Conservation (phyloP, 2,888 invertebrate species). For the Eilema caniola region DNA sequence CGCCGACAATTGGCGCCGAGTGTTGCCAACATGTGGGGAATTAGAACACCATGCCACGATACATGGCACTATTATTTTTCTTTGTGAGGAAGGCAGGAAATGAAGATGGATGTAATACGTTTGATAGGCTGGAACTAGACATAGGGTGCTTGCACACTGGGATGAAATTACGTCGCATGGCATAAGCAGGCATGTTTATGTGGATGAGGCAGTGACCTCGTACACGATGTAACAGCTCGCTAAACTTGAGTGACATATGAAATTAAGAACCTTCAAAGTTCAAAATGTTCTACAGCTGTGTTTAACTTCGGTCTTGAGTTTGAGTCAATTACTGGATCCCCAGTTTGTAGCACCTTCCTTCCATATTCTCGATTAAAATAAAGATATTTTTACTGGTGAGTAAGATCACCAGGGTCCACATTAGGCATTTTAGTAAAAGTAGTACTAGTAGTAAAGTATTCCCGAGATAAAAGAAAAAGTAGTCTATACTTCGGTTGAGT, state of each 20-base stretch:
- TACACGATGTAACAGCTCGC: neutral
- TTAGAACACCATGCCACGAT: conserved; percentile 23
- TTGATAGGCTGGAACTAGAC: conserved; percentile 14
- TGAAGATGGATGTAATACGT: conserved; percentile 25
- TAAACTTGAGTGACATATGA: neutral
- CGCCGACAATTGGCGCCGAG: conserved; percentile 62
- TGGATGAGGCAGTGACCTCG: neutral
- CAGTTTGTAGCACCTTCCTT: neutral
- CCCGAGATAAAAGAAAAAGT: no score
- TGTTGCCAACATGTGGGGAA: conserved; percentile 26
- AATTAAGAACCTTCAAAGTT: neutral
- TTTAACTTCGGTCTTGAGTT: neutral
- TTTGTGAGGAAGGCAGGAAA: conserved; percentile 26
- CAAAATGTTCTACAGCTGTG: neutral
- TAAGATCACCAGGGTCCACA: neutral
- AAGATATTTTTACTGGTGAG: neutral
- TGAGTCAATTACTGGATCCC: neutral
- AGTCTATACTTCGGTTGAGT: no score
- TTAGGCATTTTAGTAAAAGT: no score
- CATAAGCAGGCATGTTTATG: neutral
- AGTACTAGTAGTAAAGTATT: no score
- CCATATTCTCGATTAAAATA: neutral
- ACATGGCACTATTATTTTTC: conserved; percentile 15
- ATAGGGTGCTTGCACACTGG: neutral
- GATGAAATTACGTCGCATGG: neutral